Evolutionary conservation across 1,140 invertebrate species (phyloP).

Genomic region (Bombus impatiens): DNA sequence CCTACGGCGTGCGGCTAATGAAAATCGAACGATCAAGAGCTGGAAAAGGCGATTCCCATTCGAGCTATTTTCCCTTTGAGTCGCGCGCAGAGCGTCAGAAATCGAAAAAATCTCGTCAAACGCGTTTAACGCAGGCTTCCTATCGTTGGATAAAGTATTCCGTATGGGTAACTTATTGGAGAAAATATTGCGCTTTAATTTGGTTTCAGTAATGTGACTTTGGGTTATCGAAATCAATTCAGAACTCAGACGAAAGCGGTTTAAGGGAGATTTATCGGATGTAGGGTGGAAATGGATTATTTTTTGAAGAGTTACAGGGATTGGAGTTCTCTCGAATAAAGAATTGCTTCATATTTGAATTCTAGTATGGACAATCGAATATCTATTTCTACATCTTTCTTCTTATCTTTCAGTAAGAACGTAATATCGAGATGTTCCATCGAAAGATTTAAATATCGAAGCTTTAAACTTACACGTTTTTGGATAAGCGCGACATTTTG

Average conservation of each 20-base stretch:
- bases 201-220: not conserved
- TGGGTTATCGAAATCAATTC: not conserved
- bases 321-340: too few species aligned
- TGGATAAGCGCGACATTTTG: too few species aligned
- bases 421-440: too few species aligned
- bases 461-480: not conserved
- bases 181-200: not conserved
- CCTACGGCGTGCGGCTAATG: not conserved
- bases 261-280: not conserved
- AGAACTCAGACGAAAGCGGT: not conserved
- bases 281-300: not conserved
- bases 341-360: too few species aligned
- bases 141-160: not conserved
- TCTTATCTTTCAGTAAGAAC: too few species aligned
- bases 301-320: not conserved
- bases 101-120: not conserved
- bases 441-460: too few species aligned
- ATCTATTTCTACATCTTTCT: too few species aligned
- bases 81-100: constrained; percentile 17
- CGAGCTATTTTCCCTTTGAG: constrained; percentile 12
- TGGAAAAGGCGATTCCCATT: not conserved
- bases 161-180: not conserved
- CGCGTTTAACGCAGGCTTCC: not conserved
- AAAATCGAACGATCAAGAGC: constrained; percentile 52
- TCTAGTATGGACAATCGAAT: too few species aligned